Evolutionary conservation across 2,797 vertebrate genomes (phyloP), one percentile per base, ranked within the genome.

Genomic region (Bufotes viridis): DNA sequence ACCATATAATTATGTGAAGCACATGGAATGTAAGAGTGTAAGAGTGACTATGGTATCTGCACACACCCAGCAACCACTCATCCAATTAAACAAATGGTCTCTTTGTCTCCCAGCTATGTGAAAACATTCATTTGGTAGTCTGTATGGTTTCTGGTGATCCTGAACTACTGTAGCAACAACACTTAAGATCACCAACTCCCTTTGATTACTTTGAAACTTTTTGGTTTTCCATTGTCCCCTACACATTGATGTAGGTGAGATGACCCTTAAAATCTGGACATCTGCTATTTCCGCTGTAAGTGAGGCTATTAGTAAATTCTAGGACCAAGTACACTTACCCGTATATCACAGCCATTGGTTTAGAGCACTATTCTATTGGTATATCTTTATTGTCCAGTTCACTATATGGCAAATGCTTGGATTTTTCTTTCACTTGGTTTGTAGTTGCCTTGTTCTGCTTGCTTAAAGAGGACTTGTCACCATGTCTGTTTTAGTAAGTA

Each of bases 31-130:
- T 29, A 12, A 14, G 2, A 63, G 20, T 3, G 6, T 34, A 12
- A n/a, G n/a, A n/a, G n/a, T n/a, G 34, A 12, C 60, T n/a, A 12
- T 34, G 14, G n/a, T 85, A 65, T 24, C 55, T 65, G 51, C 20
- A 51, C 61, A 53, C 84, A 42, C 76, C 75, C 49, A 49, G 60
- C 2, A 22, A 24, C 20, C 26, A 57, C 22, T 26, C 60, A 61
- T 14, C 20, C 12, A 76, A 42, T 53, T 49, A 51, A 67, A 49
- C 42, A 63, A 81, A 65, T 80, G 60, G 3, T 72, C 42, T 55
- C 51, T 67, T 53, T 53, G 74, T 76, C 74, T 51, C 22, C 42
- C 42, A n/a, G 74, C 74, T 76, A 76, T 76, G 42, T 53, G 74
- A 76, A 51, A 53, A 51, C 74, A 76, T 4, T 53, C 12, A n/a